Conservation (phyloP, 2,888 invertebrate species). For the Mythimna pallens region DNA sequence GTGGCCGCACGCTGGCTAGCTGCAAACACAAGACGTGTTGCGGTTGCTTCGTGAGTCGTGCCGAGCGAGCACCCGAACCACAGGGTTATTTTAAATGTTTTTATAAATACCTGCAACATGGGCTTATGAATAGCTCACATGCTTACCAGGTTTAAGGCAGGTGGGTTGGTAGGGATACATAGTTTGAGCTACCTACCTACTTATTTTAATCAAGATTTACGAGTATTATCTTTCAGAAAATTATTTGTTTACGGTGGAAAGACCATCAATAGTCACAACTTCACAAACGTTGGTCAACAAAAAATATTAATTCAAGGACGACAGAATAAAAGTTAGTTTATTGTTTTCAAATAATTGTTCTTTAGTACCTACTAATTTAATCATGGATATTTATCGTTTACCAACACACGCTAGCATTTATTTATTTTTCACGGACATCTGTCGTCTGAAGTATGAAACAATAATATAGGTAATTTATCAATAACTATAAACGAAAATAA, state of each 20-base stretch:
- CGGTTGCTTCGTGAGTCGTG: slow-evolving; percentile 47
- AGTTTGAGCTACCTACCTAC: not conserved
- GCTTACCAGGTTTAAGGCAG: slow-evolving; percentile 17
- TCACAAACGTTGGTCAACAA: not conserved
- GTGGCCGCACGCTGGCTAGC: slow-evolving; percentile 28
- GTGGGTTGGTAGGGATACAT: not conserved
- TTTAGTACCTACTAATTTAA: not conserved
- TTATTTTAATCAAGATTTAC: not conserved
- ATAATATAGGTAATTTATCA: slow-evolving; percentile 35
- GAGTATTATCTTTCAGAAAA: not conserved
- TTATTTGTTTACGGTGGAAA: not conserved
- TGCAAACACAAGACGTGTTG: slow-evolving; percentile 55
- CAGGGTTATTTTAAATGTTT: slow-evolving; percentile 48
- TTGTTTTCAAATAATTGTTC: not conserved
- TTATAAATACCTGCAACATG: slow-evolving; percentile 38
- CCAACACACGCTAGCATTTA: slow-evolving; percentile 3
- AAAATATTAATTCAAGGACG: not conserved
- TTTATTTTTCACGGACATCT: slow-evolving; percentile 24
- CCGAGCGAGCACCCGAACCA: slow-evolving; percentile 12
- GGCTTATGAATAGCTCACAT: slow-evolving; percentile 33
- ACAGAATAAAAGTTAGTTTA: not conserved
- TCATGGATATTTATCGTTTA: slow-evolving; percentile 15
- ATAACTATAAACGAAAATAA: slow-evolving; percentile 48
- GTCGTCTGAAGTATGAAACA: slow-evolving; percentile 30
- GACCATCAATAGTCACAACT: not conserved